A percentile compares a stretch with the other conserved stretches of the same genome.
Conservation (phyloP, 2,113 vertebrate genomes). For the Aphyosemion australe region DNA sequence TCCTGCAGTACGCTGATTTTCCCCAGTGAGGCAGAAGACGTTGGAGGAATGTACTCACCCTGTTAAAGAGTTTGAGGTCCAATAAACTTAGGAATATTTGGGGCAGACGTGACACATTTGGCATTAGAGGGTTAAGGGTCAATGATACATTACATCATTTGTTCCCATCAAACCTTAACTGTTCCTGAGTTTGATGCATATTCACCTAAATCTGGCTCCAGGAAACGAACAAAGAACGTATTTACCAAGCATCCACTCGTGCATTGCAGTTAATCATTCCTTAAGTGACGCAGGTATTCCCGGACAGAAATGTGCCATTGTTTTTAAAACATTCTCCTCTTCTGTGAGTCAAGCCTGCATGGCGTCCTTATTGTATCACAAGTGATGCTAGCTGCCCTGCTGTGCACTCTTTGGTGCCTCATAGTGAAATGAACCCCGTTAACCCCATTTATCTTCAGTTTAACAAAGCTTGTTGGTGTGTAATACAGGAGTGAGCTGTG, state of each 20-base stretch:
- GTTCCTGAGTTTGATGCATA: background rate
- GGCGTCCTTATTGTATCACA: constrained; percentile 5
- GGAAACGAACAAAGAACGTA: background rate
- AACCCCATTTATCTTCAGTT: background rate
- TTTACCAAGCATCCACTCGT: constrained; percentile 17
- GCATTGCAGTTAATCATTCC: constrained; percentile 20
- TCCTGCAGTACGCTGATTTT: too few relatives aligned
- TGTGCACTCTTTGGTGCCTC: constrained; percentile 24
- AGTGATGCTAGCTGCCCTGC: constrained; percentile 17
- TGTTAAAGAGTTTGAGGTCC: too few relatives aligned
- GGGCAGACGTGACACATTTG: too few relatives aligned
- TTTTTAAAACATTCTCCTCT: constrained; percentile 2
- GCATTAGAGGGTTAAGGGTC: too few relatives aligned
- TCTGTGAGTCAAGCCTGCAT: constrained; percentile 28
- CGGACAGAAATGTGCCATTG: constrained; percentile 25
- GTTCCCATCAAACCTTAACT: background rate
- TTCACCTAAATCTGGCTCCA: background rate
- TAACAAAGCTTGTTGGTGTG: constrained; percentile 12
- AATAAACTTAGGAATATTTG: too few relatives aligned
- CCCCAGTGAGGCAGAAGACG: too few relatives aligned
- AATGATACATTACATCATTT: background rate
- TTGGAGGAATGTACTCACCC: too few relatives aligned
- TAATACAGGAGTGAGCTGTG: constrained; percentile 26
- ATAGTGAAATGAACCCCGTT: background rate
- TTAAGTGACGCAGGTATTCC: constrained; percentile 24